Conservation (phyloP, 2,113 vertebrate species). For the Ictalurus punctatus region DNA sequence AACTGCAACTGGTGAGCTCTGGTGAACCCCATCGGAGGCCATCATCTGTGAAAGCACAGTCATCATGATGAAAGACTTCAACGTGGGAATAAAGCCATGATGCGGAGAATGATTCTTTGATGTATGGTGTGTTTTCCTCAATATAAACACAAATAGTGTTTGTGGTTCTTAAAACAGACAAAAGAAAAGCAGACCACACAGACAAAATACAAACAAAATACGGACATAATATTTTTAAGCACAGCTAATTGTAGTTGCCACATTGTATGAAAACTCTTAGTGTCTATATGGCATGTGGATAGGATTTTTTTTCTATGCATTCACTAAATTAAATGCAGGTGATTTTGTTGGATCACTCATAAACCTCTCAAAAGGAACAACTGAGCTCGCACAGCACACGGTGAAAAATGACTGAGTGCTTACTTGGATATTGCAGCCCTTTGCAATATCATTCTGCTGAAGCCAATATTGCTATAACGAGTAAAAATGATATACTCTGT, state of each 20-base stretch:
- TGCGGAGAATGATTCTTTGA: neutral
- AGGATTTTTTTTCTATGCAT: neutral
- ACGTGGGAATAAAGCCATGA: constrained; percentile 5
- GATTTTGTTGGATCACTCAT: neutral
- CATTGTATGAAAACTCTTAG: neutral
- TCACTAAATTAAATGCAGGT: neutral
- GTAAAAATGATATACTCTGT: constrained; percentile 33
- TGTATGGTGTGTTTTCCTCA: neutral
- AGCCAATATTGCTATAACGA: constrained; percentile 31
- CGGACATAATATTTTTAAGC: neutral
- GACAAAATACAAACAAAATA: neutral
- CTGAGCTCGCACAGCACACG: neutral
- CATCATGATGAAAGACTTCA: constrained; percentile 3
- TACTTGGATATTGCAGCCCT: constrained; percentile 19
- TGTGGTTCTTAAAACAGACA: neutral
- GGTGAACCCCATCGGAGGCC: constrained; percentile 93
- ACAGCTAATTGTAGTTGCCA: neutral
- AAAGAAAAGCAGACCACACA: neutral
- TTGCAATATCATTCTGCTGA: constrained; percentile 30
- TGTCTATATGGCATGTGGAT: neutral
- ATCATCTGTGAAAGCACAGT: constrained; percentile 75
- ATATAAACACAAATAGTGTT: neutral
- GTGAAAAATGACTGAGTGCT: constrained; percentile 13
- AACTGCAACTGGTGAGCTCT: constrained; percentile 84
- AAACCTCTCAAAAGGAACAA: constrained; percentile 13